Percentiles rank a stretch among this genome's conserved stretches.
Evolutionary conservation across 2,113 vertebrate genomes (phyloP).

Genomic region (Periophthalmus modestus): DNA sequence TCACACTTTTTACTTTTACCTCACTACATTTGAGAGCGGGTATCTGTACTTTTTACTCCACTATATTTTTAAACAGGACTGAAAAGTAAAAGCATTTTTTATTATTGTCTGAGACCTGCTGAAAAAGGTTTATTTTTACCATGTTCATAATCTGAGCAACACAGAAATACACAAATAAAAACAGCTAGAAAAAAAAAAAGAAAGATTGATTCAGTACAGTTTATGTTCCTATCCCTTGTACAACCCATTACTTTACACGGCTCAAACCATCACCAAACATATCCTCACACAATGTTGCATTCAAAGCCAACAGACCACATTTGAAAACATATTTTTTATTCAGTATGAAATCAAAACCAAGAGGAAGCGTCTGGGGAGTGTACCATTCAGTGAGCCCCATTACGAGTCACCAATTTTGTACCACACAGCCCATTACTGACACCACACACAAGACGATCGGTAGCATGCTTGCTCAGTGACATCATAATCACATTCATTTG

Average conservation of each 20-base stretch:
- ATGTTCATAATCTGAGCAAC: too few species aligned
- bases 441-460: background rate
- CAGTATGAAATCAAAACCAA: background rate
- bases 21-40: too few species aligned
- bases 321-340: background rate
- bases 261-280: background rate
- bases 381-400: background rate
- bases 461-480: background rate
- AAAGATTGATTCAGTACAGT: too few species aligned
- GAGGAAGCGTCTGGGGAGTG: background rate
- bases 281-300: background rate
- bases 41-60: too few species aligned
- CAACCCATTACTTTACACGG: background rate
- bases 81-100: too few species aligned
- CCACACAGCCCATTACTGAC: background rate
- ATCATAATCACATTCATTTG: background rate
- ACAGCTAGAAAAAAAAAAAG: too few species aligned
- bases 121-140: too few species aligned
- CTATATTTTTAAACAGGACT: too few species aligned
- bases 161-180: too few species aligned
- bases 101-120: too few species aligned
- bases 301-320: background rate
- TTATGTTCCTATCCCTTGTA: too few species aligned
- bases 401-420: background rate
- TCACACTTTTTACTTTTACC: too few species aligned